Conservation (phyloP, 2,888 invertebrate species). For the Urechis unicinctus region DNA sequence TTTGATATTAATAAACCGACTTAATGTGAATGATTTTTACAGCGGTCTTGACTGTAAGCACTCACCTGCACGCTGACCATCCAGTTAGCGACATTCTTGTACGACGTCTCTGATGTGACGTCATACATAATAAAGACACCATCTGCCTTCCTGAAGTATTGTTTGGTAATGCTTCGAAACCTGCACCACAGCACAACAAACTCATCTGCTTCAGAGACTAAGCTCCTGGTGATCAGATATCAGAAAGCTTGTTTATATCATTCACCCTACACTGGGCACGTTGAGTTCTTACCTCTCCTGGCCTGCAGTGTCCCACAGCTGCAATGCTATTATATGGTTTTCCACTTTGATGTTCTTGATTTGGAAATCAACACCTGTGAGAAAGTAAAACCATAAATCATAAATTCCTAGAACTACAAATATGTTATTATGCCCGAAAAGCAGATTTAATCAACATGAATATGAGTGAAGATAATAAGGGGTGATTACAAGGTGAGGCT, state of each 20-base stretch:
- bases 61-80: constrained; percentile 48
- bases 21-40: neutral
- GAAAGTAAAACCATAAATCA: neutral
- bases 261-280: no score
- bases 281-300: constrained; percentile 96
- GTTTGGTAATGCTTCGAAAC: constrained; percentile 56
- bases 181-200: constrained; percentile 32
- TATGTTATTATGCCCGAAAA: neutral
- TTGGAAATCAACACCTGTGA: constrained; percentile 55
- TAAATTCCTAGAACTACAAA: neutral
- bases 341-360: constrained; percentile 51
- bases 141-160: constrained; percentile 58
- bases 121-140: constrained; percentile 57
- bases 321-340: constrained; percentile 47
- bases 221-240: no score
- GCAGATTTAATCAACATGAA: no score
- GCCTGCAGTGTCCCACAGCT: constrained; percentile 79
- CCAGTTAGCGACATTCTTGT: constrained; percentile 55
- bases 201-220: no score
- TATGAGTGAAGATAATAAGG: no score
- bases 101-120: constrained; percentile 54
- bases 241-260: no score
- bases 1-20: neutral
- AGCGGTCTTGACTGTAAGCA: neutral
- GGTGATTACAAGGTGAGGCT: neutral